Percentiles rank a stretch among this genome's conserved stretches.
Evolutionary conservation across 2,888 invertebrate genomes (phyloP).

Genomic region (Eupithecia exiguata): DNA sequence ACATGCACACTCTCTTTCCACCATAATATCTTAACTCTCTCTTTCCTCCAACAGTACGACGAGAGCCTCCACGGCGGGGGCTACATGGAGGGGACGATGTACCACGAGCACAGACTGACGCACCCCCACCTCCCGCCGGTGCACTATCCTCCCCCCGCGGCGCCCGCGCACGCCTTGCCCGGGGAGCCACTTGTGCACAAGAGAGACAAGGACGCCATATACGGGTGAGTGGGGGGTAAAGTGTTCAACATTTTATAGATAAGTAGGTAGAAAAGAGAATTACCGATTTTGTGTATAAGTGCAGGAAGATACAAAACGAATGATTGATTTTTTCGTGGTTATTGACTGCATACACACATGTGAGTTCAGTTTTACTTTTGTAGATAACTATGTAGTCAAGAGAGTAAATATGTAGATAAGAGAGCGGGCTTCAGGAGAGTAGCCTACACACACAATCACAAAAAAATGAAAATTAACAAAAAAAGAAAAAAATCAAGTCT

Average conservation of each 20-base stretch:
- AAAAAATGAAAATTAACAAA: too few relatives aligned
- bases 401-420: not conserved
- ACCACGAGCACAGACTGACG: slow-evolving; percentile 92
- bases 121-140: slow-evolving; percentile 88
- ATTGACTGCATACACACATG: too few relatives aligned
- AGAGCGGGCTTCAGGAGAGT: too few relatives aligned
- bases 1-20: slow-evolving; percentile 11
- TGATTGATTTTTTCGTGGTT: too few relatives aligned
- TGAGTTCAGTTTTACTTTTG: not conserved
- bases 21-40: slow-evolving; percentile 15
- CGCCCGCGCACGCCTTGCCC: slow-evolving; percentile 94
- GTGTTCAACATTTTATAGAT: slow-evolving; percentile 47
- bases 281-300: too few relatives aligned
- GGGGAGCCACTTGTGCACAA: slow-evolving; percentile 96
- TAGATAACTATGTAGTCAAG: not conserved
- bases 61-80: slow-evolving; percentile 93
- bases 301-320: too few relatives aligned
- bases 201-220: slow-evolving; percentile 99
- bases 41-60: slow-evolving; percentile 90
- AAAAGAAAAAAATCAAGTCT: too few relatives aligned
- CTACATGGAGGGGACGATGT: slow-evolving; percentile 93
- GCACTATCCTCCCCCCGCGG: slow-evolving; percentile 93
- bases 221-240: slow-evolving; percentile 92
- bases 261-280: not conserved
- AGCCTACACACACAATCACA: too few relatives aligned